A percentile compares a stretch with the other conserved stretches of the same genome.
Evolutionary conservation across 2,888 invertebrate species (phyloP).

Genomic region (Argyresthia goedartella): DNA sequence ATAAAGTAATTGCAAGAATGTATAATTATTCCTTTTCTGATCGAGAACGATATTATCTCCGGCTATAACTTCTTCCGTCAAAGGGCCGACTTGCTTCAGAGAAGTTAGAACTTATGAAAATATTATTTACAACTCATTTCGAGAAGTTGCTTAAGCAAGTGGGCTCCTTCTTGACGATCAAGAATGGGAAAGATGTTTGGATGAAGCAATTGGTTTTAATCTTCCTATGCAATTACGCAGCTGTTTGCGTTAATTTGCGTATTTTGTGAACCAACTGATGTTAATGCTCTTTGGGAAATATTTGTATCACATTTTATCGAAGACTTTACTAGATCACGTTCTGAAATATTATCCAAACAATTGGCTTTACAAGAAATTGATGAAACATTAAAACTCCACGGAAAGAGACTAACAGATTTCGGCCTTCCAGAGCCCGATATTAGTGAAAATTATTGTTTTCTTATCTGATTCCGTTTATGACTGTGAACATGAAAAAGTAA

Average conservation of each 20-base stretch:
- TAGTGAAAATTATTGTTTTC: neutral
- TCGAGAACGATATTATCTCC: no score
- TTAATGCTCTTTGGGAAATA: constrained; percentile 11
- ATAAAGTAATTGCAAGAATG: no score
- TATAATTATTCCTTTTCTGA: no score
- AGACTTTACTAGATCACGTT: constrained; percentile 12
- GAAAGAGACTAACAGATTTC: constrained; percentile 3
- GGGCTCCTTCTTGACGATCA: constrained; percentile 6
- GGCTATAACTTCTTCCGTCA: no score
- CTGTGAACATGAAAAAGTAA: constrained; percentile 7
- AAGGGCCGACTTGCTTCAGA: no score
- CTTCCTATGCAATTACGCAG: constrained; percentile 13
- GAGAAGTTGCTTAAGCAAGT: constrained; percentile 7
- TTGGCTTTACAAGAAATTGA: constrained; percentile 5
- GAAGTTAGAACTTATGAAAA: neutral
- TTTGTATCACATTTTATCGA: constrained; percentile 11
- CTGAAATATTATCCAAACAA: constrained; percentile 5
- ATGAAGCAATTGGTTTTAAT: constrained; percentile 4
- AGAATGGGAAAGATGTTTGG: constrained; percentile 9
- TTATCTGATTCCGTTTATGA: neutral
- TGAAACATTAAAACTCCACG: constrained; percentile 10
- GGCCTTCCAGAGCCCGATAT: neutral
- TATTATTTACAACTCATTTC: constrained; percentile 6
- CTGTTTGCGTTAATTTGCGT: constrained; percentile 13
- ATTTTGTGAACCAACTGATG: constrained; percentile 10